Percentiles rank a stretch among this genome's conserved stretches.
phyloP scores from a whole-genome alignment of 2,888 invertebrate species.

The Druceiella hillmani region DNA sequence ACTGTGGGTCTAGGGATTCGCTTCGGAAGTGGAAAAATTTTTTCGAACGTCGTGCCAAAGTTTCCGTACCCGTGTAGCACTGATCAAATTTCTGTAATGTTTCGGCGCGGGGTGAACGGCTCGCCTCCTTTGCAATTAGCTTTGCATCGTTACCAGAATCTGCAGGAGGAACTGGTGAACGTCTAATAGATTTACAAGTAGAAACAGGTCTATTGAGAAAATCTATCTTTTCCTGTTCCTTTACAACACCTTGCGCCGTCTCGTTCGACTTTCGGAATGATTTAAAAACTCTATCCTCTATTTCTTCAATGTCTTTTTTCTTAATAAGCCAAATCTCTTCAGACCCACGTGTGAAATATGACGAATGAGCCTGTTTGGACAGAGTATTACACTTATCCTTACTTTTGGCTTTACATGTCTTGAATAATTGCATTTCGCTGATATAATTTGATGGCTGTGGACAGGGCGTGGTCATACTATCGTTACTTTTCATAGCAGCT shows the following conservation, averaged over 20 bases:
- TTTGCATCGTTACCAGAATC: conserved; percentile 33
- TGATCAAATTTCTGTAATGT: no score
- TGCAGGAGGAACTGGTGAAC: conserved; percentile 33
- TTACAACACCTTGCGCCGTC: conserved; percentile 34
- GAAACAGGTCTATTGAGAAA: no score
- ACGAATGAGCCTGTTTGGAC: conserved; percentile 44
- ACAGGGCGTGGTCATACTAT: background rate
- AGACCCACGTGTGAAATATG: conserved; percentile 45
- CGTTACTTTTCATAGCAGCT: background rate
- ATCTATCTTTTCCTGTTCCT: no score
- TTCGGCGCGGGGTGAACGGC: no score
- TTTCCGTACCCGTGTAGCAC: conserved; percentile 29
- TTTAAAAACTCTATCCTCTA: conserved; percentile 44
- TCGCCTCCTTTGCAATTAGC: conserved; percentile 24
- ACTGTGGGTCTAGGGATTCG: conserved; percentile 42
- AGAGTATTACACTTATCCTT: conserved; percentile 29
- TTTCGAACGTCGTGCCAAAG: conserved; percentile 34
- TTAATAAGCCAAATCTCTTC: conserved; percentile 51
- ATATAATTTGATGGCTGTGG: conserved; percentile 9
- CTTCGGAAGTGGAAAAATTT: conserved; percentile 38
- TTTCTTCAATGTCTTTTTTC: conserved; percentile 48
- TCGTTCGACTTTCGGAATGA: conserved; percentile 34
- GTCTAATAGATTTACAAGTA: no score
- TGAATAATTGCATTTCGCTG: conserved; percentile 37
- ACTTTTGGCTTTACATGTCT: conserved; percentile 38